Evolutionary conservation across 2,797 vertebrate genomes (phyloP).

Genomic region (Periophthalmus magnuspinnatus): DNA sequence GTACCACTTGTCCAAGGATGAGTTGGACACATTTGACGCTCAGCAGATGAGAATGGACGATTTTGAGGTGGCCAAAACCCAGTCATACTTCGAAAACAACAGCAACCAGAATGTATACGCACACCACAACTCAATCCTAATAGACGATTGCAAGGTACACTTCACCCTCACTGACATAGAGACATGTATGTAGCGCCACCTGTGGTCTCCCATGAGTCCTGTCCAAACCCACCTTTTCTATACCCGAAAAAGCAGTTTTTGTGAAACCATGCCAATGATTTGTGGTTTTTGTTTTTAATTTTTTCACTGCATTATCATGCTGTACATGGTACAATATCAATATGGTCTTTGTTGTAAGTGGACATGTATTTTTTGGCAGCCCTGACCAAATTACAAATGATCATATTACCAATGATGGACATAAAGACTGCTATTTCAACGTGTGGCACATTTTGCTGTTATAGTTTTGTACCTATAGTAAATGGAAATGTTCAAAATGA

Average conservation of each 20-base stretch:
- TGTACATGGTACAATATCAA: slow-evolving; percentile 41
- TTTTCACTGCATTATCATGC: slow-evolving; percentile 37
- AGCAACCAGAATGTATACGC: slow-evolving; percentile 93
- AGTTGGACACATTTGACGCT: slow-evolving; percentile 90
- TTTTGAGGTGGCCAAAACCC: slow-evolving; percentile 96
- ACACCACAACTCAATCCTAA: slow-evolving; percentile 89
- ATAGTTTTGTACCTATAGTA: background rate
- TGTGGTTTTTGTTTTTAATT: background rate
- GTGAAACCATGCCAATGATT: slow-evolving; percentile 55
- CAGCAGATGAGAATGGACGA: slow-evolving; percentile 84
- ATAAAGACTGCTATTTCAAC: slow-evolving; percentile 81
- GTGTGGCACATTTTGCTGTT: slow-evolving; percentile 14
- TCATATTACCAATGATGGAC: slow-evolving; percentile 37
- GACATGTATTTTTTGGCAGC: slow-evolving; percentile 77
- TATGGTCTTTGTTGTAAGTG: slow-evolving; percentile 47
- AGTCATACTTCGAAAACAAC: slow-evolving; percentile 95
- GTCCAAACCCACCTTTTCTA: slow-evolving; percentile 31
- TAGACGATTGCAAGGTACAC: slow-evolving; percentile 99
- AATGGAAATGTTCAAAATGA: slow-evolving; percentile 1
- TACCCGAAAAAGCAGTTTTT: slow-evolving; percentile 81
- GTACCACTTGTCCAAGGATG: slow-evolving; percentile 94
- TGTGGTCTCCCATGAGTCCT: slow-evolving; percentile 21
- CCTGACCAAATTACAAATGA: slow-evolving; percentile 61
- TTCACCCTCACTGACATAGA: slow-evolving; percentile 91
- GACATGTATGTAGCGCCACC: slow-evolving; percentile 83